These are phyloP conservation scores for Itoplectis maculator DNA, from an alignment of 2,888 invertebrate species.

Conservation along the genomic window DNA sequence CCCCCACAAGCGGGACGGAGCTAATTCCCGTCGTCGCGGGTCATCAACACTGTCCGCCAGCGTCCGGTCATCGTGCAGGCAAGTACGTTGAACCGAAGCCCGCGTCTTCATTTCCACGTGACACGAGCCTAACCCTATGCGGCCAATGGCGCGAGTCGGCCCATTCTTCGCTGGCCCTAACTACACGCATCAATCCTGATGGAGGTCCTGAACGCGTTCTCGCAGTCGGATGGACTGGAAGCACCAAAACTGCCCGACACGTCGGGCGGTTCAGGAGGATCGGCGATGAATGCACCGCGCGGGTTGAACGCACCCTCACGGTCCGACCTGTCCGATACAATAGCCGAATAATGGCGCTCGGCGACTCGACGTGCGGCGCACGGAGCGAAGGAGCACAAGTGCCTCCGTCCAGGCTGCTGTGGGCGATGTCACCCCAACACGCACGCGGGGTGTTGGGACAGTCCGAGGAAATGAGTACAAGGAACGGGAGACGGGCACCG, in stretches of 20 bases:
- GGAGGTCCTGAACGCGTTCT: neutral
- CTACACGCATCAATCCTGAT: neutral
- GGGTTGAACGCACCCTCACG: constrained; percentile 26
- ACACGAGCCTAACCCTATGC: neutral
- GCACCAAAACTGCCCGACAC: constrained; percentile 24
- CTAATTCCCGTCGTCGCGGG: constrained; percentile 14
- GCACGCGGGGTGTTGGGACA: constrained; percentile 5
- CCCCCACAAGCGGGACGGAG: constrained; percentile 30
- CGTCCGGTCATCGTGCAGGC: too few species aligned
- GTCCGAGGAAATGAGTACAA: constrained; percentile 28
- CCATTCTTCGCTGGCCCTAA: constrained; percentile 6
- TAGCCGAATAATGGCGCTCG: constrained; percentile 15
- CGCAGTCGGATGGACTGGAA: too few species aligned
- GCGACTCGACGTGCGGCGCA: constrained; percentile 5
- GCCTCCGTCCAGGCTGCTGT: neutral
- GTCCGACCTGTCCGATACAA: constrained; percentile 17
- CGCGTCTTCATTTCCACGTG: constrained; percentile 25
- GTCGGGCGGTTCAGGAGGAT: too few species aligned
- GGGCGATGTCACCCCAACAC: neutral
- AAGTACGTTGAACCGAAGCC: constrained; percentile 46
- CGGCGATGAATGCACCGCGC: constrained; percentile 33
- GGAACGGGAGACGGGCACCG: constrained; percentile 24
- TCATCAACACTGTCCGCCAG: constrained; percentile 41
- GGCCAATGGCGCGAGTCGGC: neutral
- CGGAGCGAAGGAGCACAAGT: neutral